Percentiles rank a stretch among this genome's conserved stretches.
These are phyloP conservation scores for Elgaria multicarinata DNA, from an alignment of 2,113 vertebrate species.

Conservation along the genomic window DNA sequence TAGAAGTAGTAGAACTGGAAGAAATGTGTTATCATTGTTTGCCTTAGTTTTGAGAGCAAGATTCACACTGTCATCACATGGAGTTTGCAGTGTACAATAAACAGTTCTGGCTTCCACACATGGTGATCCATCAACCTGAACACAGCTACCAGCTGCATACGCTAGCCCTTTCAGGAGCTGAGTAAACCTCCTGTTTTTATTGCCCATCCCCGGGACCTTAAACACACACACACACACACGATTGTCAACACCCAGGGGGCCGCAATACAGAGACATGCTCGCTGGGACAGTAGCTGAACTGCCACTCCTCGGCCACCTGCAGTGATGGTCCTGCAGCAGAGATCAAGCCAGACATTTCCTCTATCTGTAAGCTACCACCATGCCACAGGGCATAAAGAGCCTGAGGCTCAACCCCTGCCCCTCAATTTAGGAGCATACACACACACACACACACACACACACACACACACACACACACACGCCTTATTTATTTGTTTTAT, in stretches of 20 bases:
- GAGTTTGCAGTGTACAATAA: neutral
- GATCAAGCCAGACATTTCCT: neutral
- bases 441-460: no score
- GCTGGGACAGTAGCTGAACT: neutral
- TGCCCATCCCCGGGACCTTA: neutral
- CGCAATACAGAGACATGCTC: neutral
- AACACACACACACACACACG: neutral
- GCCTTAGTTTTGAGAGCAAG: neutral
- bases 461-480: no score
- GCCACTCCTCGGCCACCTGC: neutral
- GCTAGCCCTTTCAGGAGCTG: neutral
- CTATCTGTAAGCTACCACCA: neutral
- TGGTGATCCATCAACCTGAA: neutral
- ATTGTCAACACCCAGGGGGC: neutral
- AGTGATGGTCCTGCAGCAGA: neutral
- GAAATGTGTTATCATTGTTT: neutral
- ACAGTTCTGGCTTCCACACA: no score
- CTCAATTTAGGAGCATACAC: no score
- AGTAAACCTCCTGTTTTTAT: neutral
- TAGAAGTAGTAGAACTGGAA: neutral
- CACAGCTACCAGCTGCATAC: neutral
- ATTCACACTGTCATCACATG: neutral
- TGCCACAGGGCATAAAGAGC: neutral
- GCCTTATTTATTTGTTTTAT: no score
- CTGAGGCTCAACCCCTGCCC: no score